Base-by-base conservation (phyloP, 92 coral and sea anemone genomes). In the Siderastrea radians region DNA sequence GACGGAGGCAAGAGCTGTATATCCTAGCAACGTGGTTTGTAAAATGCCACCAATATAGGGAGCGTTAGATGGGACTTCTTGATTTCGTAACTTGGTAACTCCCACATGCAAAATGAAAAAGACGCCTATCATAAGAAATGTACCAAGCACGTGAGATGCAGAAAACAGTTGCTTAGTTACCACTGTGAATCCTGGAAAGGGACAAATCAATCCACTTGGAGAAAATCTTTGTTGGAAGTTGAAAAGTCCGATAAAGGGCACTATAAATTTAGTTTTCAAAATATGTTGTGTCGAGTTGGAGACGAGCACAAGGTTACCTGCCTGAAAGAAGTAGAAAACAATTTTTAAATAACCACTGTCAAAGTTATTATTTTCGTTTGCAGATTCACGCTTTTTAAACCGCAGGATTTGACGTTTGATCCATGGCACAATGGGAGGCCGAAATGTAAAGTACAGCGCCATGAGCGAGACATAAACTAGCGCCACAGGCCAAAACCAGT, bases 11-110 rank as follows among this genome's bases (percentile, higher is more conserved):
- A 26, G 38, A 26, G 38, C 0, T 26, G 38, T 26, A 0, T 26
- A 26, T 26, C 38, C 38, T 26, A 26, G 38, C 38, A 26, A 26
- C 0, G 0, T 26, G 38, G 38, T 26, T 26, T 47, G 63, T 83
- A 89, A 66, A 74, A 78, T 68, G 19, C 93, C 98, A 48, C 65
- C 95, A 7, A 95, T 79, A 54, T 95, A 95, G 4, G 94, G 98
- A 38, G 81, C 94, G 11, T 73, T 44, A 55, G 70, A 53, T 64
- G 95, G 95, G 16, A 84, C 61, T 19, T 78, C 79, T 17, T 73
- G 78, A 26, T 79, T 47, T 55, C 0, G 38, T 0, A 26, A 26
- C 38, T 26, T 26, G 0, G 0, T 26, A 0, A 26, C 38, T 26
- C 38, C 55, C 60, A 75, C 45, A 45, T 88, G 92, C 26, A 91